Percentiles rank a stretch among this genome's conserved stretches.
Conservation (phyloP, 2,797 vertebrate genomes). For the Distichodus sexfasciatus region DNA sequence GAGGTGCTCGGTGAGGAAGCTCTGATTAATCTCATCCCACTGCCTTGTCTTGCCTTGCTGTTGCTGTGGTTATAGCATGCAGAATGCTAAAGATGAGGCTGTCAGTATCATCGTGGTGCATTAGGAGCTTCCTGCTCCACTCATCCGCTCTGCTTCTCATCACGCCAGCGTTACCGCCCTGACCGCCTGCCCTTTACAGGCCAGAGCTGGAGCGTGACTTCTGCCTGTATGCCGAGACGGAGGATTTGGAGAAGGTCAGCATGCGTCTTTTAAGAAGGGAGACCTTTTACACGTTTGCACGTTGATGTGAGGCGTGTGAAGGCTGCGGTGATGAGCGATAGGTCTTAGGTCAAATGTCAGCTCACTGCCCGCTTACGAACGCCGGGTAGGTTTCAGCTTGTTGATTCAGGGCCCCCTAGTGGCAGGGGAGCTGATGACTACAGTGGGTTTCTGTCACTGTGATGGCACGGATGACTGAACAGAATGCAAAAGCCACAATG, state of each 20-base stretch:
- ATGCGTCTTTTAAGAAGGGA: not conserved
- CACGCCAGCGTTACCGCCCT: constrained; percentile 4
- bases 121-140: constrained; percentile 29
- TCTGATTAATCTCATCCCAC: constrained; percentile 46
- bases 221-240: constrained; percentile 2
- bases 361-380: too few relatives aligned
- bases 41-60: constrained; percentile 26
- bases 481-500: too few relatives aligned
- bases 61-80: too few relatives aligned
- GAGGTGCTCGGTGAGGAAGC: constrained; percentile 22
- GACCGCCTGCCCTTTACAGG: constrained; percentile 29
- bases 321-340: too few relatives aligned
- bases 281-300: not conserved
- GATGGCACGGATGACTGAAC: too few relatives aligned
- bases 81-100: constrained; percentile 34
- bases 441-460: too few relatives aligned
- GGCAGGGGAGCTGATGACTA: too few relatives aligned
- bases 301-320: too few relatives aligned
- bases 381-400: too few relatives aligned
- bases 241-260: constrained; percentile 13
- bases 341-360: too few relatives aligned
- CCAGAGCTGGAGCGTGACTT: constrained; percentile 24
- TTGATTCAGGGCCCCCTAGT: too few relatives aligned
- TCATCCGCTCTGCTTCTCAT: constrained; percentile 7
- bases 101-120: constrained; percentile 47